Conservation (phyloP, 2,113 vertebrate species). For the Sus scrofa region T2T-Sscrofa CM000824.6:169805001-169805500, state of each 20-base stretch:
- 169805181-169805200: neutral
- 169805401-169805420: neutral
- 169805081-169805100: constrained; percentile 12
- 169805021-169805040: neutral
- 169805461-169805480: neutral
- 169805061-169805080: neutral
- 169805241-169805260: too few species aligned
- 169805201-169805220: neutral
- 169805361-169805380: neutral
- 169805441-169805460: neutral
- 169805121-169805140: neutral
- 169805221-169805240: neutral
- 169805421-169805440: neutral
- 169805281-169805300: neutral
- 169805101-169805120: constrained; percentile 1
- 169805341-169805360: neutral
- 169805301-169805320: neutral
- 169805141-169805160: neutral
- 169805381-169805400: neutral
- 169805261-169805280: neutral
- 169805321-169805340: neutral
- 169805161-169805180: neutral
- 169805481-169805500: neutral
- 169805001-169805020: neutral
- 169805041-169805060: neutral